A percentile compares a stretch with the other conserved stretches of the same genome.
These are phyloP conservation scores for Oncorhynchus nerka DNA, from an alignment of 2,113 vertebrate genomes.

Conservation along the genomic window DNA sequence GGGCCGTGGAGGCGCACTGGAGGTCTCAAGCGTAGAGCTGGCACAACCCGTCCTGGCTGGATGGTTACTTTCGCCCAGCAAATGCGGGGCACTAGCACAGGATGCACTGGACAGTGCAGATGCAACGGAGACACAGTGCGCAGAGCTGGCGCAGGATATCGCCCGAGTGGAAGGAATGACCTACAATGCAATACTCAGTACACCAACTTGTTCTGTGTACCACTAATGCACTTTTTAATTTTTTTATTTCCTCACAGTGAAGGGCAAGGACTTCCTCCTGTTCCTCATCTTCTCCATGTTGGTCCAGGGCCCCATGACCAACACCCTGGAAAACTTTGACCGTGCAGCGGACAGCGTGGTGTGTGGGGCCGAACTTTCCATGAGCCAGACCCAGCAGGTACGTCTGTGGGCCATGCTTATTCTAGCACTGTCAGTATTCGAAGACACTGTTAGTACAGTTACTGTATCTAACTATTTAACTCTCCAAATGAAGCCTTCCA, in stretches of 20 bases:
- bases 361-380: conserved; percentile 82
- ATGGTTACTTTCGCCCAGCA: no score
- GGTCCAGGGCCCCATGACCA: conserved; percentile 80
- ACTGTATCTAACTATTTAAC: background rate
- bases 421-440: background rate
- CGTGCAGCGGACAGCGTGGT: conserved; percentile 76
- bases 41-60: no score
- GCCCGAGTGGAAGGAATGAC: no score
- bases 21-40: no score
- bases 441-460: background rate
- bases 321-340: conserved; percentile 80
- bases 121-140: no score
- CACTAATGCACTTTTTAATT: background rate
- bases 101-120: no score
- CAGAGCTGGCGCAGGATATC: no score
- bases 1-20: no score
- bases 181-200: no score
- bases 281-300: conserved; percentile 73
- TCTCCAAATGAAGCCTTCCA: background rate
- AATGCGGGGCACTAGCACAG: no score
- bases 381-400: conserved; percentile 88
- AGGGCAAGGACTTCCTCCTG: conserved; percentile 76
- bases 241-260: conserved; percentile 54
- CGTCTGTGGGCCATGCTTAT: conserved; percentile 29
- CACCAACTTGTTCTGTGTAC: no score